A percentile compares a stretch with the other conserved stretches of the same genome.
Evolutionary conservation across 2,797 vertebrate genomes (phyloP).

Genomic region (Threskiornis aethiopicus): DNA sequence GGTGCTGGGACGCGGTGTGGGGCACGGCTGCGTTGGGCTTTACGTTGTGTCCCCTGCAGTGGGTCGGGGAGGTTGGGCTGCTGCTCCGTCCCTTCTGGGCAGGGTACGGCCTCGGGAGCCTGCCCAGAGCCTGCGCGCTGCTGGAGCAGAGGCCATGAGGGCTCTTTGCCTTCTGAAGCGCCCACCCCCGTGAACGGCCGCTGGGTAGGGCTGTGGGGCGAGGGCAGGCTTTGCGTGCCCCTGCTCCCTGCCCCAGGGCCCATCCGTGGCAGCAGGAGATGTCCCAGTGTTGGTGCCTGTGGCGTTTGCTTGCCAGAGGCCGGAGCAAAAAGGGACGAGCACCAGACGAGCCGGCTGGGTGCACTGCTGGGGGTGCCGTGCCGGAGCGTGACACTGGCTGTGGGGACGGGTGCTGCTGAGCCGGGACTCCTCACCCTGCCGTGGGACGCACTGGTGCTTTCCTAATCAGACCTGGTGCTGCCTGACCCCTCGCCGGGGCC

Average conservation of each 20-base stretch:
- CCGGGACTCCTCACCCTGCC: not conserved
- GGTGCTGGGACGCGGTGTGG: rapidly evolving
- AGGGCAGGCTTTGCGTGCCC: not conserved
- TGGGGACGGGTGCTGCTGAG: not conserved
- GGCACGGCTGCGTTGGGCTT: rapidly evolving
- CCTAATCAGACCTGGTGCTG: not conserved
- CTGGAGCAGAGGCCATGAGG: not conserved
- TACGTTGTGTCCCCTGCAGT: rapidly evolving
- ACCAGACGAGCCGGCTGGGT: rapidly evolving
- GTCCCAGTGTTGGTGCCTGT: not conserved
- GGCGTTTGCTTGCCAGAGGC: not conserved
- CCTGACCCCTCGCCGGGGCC: not conserved
- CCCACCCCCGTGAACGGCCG: not conserved
- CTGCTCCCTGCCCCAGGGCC: not conserved
- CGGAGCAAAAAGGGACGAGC: not conserved
- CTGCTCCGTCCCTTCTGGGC: not conserved
- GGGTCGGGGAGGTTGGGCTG: rapidly evolving
- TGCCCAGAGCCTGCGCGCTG: rapidly evolving
- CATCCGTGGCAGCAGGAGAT: not conserved
- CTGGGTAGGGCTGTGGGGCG: rapidly evolving
- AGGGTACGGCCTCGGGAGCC: not conserved
- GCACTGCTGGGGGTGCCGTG: not conserved
- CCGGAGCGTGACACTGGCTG: not conserved
- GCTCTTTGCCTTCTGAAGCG: not conserved
- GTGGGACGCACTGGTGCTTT: rapidly evolving